These are phyloP conservation scores for Castor canadensis DNA, from an alignment of 2,113 vertebrate genomes.

Conservation along the genomic window DNA sequence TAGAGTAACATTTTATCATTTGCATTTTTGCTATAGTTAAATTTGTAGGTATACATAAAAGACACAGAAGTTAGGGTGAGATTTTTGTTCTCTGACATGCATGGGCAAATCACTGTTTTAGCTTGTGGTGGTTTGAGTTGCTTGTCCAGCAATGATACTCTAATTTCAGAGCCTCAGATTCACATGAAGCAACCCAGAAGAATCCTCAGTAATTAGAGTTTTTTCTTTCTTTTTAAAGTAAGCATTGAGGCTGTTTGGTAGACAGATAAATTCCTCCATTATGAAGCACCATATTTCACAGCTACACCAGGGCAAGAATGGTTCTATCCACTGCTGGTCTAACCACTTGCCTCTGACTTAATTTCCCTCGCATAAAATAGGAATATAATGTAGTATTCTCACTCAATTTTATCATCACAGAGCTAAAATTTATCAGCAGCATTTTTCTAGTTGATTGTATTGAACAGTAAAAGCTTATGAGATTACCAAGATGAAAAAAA, in stretches of 20 bases:
- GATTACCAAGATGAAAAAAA: not conserved
- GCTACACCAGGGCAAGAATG: not conserved
- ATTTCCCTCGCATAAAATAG: not conserved
- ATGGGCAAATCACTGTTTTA: not conserved
- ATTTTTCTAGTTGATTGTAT: slow-evolving; percentile 19
- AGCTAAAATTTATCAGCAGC: slow-evolving; percentile 17
- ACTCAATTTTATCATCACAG: not conserved
- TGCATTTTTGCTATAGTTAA: slow-evolving; percentile 36
- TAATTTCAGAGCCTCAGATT: slow-evolving; percentile 4
- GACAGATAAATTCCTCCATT: not conserved
- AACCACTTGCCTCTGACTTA: slow-evolving; percentile 1
- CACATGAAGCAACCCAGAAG: not conserved
- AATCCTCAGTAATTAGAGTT: not conserved
- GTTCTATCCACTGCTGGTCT: not conserved
- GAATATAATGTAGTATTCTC: not conserved
- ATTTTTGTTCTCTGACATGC: slow-evolving; percentile 13
- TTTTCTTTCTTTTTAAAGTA: not conserved
- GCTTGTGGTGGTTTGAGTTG: not conserved
- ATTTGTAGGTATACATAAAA: slow-evolving; percentile 22
- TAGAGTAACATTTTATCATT: not conserved
- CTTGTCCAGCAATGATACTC: not conserved
- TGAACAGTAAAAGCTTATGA: slow-evolving; percentile 37
- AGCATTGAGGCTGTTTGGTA: not conserved
- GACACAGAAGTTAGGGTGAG: not conserved
- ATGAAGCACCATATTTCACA: not conserved